Conservation (phyloP, 2,113 vertebrate genomes). For the Eudyptes chrysolophus region DNA sequence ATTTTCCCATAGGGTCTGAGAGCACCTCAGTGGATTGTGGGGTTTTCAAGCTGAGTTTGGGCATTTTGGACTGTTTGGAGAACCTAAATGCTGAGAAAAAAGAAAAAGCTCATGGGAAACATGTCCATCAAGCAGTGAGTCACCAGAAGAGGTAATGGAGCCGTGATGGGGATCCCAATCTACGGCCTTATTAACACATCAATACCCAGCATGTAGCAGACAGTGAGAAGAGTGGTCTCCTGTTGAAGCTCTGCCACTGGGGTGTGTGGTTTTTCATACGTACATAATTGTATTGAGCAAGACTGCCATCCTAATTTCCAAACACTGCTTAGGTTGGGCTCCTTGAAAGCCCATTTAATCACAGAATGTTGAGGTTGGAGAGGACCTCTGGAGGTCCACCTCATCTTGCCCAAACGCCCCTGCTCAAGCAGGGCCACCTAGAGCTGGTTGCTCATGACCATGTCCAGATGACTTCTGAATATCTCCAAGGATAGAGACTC, state of each 20-base stretch:
- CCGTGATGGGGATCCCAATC: rapidly evolving
- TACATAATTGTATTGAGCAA: background rate
- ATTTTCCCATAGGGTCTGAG: background rate
- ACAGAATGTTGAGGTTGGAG: background rate
- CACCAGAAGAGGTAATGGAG: background rate
- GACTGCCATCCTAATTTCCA: background rate
- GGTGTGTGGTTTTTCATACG: rapidly evolving
- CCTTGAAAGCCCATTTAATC: background rate
- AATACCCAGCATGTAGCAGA: background rate
- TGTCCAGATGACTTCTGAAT: rapidly evolving
- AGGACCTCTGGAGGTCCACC: background rate
- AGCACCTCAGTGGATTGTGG: background rate
- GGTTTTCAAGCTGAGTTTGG: background rate
- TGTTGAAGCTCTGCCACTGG: background rate
- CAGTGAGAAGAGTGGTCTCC: background rate
- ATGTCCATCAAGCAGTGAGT: background rate
- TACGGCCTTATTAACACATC: background rate
- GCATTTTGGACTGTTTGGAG: background rate
- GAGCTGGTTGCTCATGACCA: background rate
- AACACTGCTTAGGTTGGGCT: background rate
- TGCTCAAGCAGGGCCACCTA: background rate
- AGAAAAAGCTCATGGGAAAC: background rate
- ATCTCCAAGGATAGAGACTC: background rate
- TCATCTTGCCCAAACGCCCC: rapidly evolving
- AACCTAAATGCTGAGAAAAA: background rate